Percentiles rank a stretch among this genome's conserved stretches.
These are phyloP conservation scores for Gopherus evgoodei DNA, from an alignment of 2,113 vertebrate species.

Conservation along the genomic window DNA sequence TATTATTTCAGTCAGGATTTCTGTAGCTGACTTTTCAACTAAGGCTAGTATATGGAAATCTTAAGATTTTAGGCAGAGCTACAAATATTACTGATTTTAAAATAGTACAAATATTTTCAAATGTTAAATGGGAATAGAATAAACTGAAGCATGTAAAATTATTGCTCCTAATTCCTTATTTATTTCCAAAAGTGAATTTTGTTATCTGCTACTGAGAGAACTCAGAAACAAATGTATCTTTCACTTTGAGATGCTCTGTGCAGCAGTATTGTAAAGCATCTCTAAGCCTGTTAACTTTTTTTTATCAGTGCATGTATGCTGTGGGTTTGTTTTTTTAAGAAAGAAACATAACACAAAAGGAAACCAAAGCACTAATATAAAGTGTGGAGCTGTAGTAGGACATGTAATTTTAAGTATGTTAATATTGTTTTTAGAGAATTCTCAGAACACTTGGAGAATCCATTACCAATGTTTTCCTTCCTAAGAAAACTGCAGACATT, in stretches of 20 bases:
- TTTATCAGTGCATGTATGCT: background rate
- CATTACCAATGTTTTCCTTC: constrained; percentile 57
- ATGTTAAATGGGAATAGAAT: constrained; percentile 32
- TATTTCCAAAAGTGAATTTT: constrained; percentile 68
- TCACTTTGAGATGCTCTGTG: constrained; percentile 50
- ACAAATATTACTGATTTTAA: constrained; percentile 51
- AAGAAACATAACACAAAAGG: background rate
- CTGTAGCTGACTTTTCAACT: constrained; percentile 59
- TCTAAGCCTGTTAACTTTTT: constrained; percentile 57
- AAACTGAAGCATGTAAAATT: constrained; percentile 63
- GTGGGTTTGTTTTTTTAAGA: background rate
- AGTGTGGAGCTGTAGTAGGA: background rate
- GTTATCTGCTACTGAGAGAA: constrained; percentile 44
- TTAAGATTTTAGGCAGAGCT: constrained; percentile 56
- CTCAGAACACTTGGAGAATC: constrained; percentile 63
- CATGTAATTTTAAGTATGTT: constrained; percentile 67
- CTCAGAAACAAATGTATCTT: constrained; percentile 30
- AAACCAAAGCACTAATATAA: background rate
- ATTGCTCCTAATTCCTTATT: constrained; percentile 53
- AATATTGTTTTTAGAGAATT: constrained; percentile 42
- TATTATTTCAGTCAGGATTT: background rate
- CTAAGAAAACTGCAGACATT: constrained; percentile 54
- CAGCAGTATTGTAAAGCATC: constrained; percentile 49
- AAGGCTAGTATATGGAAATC: constrained; percentile 49
- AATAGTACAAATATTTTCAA: constrained; percentile 60